A percentile compares a stretch with the other conserved stretches of the same genome.
Conservation (phyloP, 2,888 invertebrate species). For the Amaurobius ferox region DNA sequence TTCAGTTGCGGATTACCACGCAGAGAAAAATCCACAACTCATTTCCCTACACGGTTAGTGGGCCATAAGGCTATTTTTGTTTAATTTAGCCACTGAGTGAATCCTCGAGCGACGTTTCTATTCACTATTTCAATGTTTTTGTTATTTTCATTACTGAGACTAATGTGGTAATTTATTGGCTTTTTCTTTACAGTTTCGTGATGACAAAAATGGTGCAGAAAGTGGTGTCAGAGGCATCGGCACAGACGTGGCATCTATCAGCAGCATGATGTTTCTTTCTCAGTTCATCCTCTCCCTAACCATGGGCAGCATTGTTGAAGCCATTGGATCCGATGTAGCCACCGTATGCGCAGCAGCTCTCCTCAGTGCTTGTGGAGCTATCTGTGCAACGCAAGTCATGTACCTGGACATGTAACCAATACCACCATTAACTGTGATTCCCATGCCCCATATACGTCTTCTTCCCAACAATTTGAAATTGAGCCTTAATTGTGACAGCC, state of each 20-base stretch:
- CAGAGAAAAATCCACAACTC: no score
- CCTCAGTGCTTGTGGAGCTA: constrained; percentile 89
- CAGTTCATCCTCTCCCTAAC: constrained; percentile 92
- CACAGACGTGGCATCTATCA: constrained; percentile 95
- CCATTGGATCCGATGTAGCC: constrained; percentile 90
- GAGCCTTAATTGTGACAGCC: no score
- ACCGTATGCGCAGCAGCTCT: constrained; percentile 91
- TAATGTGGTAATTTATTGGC: no score
- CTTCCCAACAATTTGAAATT: no score
- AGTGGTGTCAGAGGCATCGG: constrained; percentile 87
- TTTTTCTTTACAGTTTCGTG: constrained; percentile 51
- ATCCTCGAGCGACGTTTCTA: no score
- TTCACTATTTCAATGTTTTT: no score
- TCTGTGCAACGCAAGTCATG: constrained; percentile 90
- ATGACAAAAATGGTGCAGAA: constrained; percentile 21
- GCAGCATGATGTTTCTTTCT: constrained; percentile 96
- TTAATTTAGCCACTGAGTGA: no score
- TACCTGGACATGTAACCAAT: constrained; percentile 85
- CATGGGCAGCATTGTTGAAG: constrained; percentile 89
- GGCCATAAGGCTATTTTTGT: no score
- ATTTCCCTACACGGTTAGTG: no score
- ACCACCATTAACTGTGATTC: not conserved
- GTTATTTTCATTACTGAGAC: no score
- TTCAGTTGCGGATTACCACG: no score
- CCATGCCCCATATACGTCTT: no score